Evolutionary conservation across 2,113 vertebrate genomes (phyloP), one percentile per base, ranked within the genome.

Genomic region (Pampusana beccarii): DNA sequence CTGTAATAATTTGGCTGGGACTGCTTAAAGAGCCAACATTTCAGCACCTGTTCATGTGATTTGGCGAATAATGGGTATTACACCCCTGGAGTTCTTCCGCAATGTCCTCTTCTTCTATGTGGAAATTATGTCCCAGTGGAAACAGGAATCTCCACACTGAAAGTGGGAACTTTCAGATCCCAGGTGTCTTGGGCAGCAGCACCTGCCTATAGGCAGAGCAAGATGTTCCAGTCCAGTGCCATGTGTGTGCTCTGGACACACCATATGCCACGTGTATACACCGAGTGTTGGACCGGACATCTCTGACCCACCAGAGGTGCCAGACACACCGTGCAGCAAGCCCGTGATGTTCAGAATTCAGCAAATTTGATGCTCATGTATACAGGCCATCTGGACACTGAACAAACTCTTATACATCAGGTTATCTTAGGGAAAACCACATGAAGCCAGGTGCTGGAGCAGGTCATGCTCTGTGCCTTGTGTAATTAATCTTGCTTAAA

Each of bases 181-280:
- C 40, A 26, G 51, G 4, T 31, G 17, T 16, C 10, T 36, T 53
- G 64, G 50, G 36, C 18, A 70, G 56, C 28, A 42, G 60, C 4
- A 61, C 21, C 40, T 29, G 71, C 34, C 29, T 12, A 26, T 2
- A 8, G 0, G 31, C n/a, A 80, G 54, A 57, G 6, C 26, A 29
- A 38, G 42, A 23, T 11, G 21, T 29, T 26, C 33, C 40, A 51
- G 60, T 36, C 56, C 57, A 36, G 7, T 4, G 19, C 38, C 19
- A 3, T 1, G 7, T 28, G 3, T 5, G 38, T 11, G 13, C 21
- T 70, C 65, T 26, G 57, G 42, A 51, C 38, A 50, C 13, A 2
- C 24, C 6, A 33, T 21, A 15, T 38, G 50, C 77, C 62, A 26
- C 4, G 6, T 4, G 1, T 1, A 10, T 0, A 15, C 60, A 57